Percentiles rank a stretch among this genome's conserved stretches.
phyloP scores from a whole-genome alignment of 2,797 vertebrate species.

The Hybognathus amarus region DNA sequence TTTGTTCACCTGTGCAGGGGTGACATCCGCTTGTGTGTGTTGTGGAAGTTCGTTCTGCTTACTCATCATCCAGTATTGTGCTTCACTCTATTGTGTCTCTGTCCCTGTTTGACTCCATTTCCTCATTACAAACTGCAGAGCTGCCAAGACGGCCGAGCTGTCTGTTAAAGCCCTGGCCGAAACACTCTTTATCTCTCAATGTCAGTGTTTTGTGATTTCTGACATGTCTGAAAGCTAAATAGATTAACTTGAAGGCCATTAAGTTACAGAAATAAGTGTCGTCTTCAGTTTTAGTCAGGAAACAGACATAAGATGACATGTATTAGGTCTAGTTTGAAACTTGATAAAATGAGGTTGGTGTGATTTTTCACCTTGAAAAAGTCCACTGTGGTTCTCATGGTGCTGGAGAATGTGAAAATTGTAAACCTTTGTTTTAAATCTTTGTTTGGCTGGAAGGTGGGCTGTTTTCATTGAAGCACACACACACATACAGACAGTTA shows the following conservation, averaged over 20 bases:
- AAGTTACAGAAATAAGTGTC: constrained; percentile 15
- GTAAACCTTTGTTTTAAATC: background rate
- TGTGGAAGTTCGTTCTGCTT: constrained; percentile 43
- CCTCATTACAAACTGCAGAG: constrained; percentile 47
- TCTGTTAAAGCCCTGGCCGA: background rate
- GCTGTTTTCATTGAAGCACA: background rate
- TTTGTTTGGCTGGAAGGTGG: background rate
- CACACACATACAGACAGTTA: background rate
- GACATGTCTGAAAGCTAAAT: constrained; percentile 42
- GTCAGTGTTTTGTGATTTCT: constrained; percentile 29
- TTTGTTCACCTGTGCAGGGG: background rate
- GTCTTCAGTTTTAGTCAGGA: constrained; percentile 17
- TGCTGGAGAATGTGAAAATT: background rate
- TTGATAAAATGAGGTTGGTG: constrained; percentile 5
- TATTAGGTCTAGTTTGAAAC: constrained; percentile 48
- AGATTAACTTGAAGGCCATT: background rate
- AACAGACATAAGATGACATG: background rate
- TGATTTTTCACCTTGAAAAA: constrained; percentile 22
- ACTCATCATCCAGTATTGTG: constrained; percentile 63
- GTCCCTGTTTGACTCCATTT: constrained; percentile 46
- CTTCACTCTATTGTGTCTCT: constrained; percentile 48
- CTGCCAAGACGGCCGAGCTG: constrained; percentile 8
- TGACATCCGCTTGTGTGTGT: constrained; percentile 16
- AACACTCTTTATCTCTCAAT: background rate
- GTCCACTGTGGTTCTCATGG: background rate